Conservation (phyloP, 1,140 invertebrate genomes). For the Calephelis virginiensis region DNA sequence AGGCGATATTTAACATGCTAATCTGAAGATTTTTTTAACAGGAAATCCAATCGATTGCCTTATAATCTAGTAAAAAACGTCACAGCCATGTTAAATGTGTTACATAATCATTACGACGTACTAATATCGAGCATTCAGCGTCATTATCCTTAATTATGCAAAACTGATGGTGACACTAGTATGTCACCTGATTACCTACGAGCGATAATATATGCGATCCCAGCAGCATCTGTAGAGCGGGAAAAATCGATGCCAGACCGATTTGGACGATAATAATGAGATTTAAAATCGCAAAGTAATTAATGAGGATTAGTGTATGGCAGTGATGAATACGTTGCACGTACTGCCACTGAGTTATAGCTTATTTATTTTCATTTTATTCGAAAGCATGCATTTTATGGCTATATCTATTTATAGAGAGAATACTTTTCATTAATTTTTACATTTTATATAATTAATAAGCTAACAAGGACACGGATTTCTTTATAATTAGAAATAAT, state of each 20-base stretch:
- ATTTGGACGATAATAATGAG: slow-evolving; percentile 68
- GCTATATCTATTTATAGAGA: too few relatives aligned
- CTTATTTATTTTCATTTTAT: slow-evolving; percentile 11
- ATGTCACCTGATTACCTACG: slow-evolving; percentile 56
- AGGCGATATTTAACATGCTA: too few relatives aligned
- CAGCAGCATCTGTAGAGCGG: slow-evolving; percentile 40
- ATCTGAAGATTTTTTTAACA: too few relatives aligned
- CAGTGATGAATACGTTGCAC: slow-evolving; percentile 36
- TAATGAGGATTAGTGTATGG: slow-evolving; percentile 64
- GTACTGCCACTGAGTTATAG: slow-evolving; percentile 1
- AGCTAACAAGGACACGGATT: too few relatives aligned
- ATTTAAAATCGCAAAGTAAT: slow-evolving; percentile 70
- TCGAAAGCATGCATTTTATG: not conserved
- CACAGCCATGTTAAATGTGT: too few relatives aligned
- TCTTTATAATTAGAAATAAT: too few relatives aligned
- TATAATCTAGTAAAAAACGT: too few relatives aligned
- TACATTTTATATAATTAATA: too few relatives aligned
- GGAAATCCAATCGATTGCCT: too few relatives aligned
- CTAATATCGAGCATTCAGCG: not conserved
- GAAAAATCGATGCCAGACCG: slow-evolving; percentile 67
- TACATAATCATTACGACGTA: too few relatives aligned
- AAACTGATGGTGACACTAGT: slow-evolving; percentile 30
- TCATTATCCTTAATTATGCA: slow-evolving; percentile 4
- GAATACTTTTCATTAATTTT: too few relatives aligned
- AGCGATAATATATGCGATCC: slow-evolving; percentile 62